These are phyloP conservation scores for Pocota personata DNA, from an alignment of 2,888 invertebrate genomes.

Conservation along the genomic window DNA sequence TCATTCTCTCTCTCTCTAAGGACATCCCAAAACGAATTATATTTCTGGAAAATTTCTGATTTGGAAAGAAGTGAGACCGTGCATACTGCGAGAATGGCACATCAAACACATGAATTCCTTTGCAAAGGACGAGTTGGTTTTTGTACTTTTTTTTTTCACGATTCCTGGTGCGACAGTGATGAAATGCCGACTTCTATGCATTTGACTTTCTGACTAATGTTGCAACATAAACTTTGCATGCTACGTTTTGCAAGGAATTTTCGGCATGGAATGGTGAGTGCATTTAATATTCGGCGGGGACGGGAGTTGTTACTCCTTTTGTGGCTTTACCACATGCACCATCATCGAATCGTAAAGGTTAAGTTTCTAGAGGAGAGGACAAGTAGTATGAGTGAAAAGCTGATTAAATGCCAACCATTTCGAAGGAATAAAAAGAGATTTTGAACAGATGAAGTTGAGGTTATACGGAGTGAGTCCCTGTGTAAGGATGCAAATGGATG, in stretches of 20 bases:
- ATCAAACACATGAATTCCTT: slow-evolving; percentile 47
- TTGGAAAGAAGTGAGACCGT: slow-evolving; percentile 31
- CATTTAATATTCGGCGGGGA: slow-evolving; percentile 54
- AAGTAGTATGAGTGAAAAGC: slow-evolving; percentile 39
- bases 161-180: slow-evolving; percentile 71
- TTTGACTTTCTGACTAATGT: slow-evolving; percentile 73
- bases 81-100: neutral
- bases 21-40: slow-evolving; percentile 39
- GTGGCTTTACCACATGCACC: slow-evolving; percentile 60
- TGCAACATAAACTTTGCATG: slow-evolving; percentile 73
- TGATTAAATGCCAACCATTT: slow-evolving; percentile 72
- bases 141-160: neutral
- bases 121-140: neutral
- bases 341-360: slow-evolving; percentile 62
- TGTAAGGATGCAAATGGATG: slow-evolving; percentile 57
- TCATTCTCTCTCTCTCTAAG: neutral
- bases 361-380: slow-evolving; percentile 28
- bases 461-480: slow-evolving; percentile 29
- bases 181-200: slow-evolving; percentile 71
- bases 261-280: slow-evolving; percentile 51
- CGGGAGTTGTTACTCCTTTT: slow-evolving; percentile 6
- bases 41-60: slow-evolving; percentile 44
- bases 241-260: slow-evolving; percentile 62
- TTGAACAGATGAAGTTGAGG: slow-evolving; percentile 70
- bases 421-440: slow-evolving; percentile 69